Percentiles rank a stretch among this genome's conserved stretches.
Conservation (phyloP, 2,888 invertebrate species). For the Acronicta leporina region DNA sequence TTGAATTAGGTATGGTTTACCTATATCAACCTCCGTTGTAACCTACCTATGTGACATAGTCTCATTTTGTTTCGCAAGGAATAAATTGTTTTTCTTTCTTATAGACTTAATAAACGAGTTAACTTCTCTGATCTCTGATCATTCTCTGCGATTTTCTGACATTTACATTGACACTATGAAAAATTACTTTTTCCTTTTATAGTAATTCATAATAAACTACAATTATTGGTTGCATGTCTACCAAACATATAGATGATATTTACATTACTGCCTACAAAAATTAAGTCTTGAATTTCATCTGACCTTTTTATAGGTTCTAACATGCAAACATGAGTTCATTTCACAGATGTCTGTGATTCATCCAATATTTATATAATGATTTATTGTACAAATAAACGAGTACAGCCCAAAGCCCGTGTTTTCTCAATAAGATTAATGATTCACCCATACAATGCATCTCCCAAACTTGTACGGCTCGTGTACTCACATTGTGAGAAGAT, state of each 20-base stretch:
- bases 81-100: no score
- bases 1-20: no score
- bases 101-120: no score
- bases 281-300: neutral
- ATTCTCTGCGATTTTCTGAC: slow-evolving; percentile 15
- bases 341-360: slow-evolving; percentile 2
- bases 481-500: slow-evolving; percentile 67
- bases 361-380: slow-evolving; percentile 24
- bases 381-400: slow-evolving; percentile 29
- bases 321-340: slow-evolving; percentile 15
- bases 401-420: slow-evolving; percentile 12
- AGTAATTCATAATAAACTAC: neutral
- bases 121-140: no score
- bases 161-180: slow-evolving; percentile 3
- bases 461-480: slow-evolving; percentile 20
- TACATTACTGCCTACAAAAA: neutral
- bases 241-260: neutral
- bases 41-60: no score
- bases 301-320: neutral
- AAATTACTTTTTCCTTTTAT: no score
- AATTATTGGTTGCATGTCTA: neutral
- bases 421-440: slow-evolving; percentile 32
- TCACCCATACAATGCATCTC: slow-evolving; percentile 21
- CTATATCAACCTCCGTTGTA: no score
- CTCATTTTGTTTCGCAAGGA: no score